phyloP scores from a whole-genome alignment of 2,888 invertebrate species.

The Dermolepida albohirtum region DNA sequence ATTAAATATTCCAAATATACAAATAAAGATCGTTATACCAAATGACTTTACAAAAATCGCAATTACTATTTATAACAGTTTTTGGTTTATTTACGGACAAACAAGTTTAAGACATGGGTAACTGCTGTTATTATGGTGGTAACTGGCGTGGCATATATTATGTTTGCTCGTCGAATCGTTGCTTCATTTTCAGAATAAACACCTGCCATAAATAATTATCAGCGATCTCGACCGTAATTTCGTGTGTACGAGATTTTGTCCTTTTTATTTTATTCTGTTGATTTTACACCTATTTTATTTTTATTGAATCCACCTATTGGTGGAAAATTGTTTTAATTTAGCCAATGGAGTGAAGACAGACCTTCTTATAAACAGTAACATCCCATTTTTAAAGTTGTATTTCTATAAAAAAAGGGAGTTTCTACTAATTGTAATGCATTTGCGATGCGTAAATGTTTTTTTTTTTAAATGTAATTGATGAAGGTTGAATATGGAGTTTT shows the following conservation, averaged over 20 bases:
- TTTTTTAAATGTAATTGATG: too few relatives aligned
- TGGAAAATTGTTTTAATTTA: constrained; percentile 31
- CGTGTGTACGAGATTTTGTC: constrained; percentile 14
- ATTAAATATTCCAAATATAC: constrained; percentile 1
- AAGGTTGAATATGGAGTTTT: too few relatives aligned
- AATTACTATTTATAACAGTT: constrained; percentile 37
- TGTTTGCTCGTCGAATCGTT: constrained; percentile 35
- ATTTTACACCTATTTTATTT: constrained; percentile 17
- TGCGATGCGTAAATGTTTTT: too few relatives aligned
- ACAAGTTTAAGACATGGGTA: constrained; percentile 20
- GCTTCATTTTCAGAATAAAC: constrained; percentile 28
- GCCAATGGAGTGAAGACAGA: too few relatives aligned
- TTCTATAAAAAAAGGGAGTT: too few relatives aligned
- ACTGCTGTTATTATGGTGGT: constrained; percentile 25
- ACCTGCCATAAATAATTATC: constrained; percentile 37
- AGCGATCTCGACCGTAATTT: constrained; percentile 27
- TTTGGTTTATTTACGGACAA: constrained; percentile 36
- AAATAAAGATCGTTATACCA: constrained; percentile 29
- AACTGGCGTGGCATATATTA: constrained; percentile 28
- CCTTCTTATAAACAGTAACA: too few relatives aligned
- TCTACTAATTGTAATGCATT: too few relatives aligned
- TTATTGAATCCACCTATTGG: neutral
- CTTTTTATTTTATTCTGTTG: neutral
- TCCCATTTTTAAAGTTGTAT: too few relatives aligned
- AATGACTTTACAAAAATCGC: constrained; percentile 38